phyloP scores from a whole-genome alignment of 2,113 vertebrate genomes.

The Pao palembangensis region DNA sequence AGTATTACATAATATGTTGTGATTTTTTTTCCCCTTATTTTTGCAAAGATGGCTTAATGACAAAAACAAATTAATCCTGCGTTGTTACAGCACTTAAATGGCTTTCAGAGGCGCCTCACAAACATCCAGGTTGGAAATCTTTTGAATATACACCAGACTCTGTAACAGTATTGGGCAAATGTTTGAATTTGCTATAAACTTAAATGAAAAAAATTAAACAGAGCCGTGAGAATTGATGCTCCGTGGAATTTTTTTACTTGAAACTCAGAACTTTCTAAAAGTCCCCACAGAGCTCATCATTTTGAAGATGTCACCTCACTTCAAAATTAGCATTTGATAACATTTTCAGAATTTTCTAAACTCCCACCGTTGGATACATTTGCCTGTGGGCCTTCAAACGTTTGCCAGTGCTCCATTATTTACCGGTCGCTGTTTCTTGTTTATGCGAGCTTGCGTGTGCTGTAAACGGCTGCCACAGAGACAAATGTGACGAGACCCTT shows the following conservation, averaged over 20 bases:
- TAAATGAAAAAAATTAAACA: no score
- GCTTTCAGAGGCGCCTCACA: not conserved
- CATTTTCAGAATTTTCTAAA: no score
- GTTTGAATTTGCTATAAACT: no score
- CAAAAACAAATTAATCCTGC: slow-evolving; percentile 13
- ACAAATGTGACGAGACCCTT: slow-evolving; percentile 28
- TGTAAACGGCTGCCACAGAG: slow-evolving; percentile 22
- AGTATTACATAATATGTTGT: slow-evolving; percentile 36
- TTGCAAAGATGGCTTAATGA: slow-evolving; percentile 20
- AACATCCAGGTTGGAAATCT: not conserved
- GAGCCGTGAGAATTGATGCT: slow-evolving; percentile 1
- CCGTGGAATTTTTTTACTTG: not conserved
- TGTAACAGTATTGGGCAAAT: no score
- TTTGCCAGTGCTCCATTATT: no score
- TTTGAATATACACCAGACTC: not conserved
- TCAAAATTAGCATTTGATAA: not conserved
- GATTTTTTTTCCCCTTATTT: not conserved
- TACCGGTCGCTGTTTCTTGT: no score
- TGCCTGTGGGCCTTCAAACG: no score
- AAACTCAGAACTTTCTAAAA: not conserved
- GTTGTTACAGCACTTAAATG: not conserved
- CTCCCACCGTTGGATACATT: no score
- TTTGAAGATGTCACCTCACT: not conserved
- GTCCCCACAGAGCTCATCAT: not conserved
- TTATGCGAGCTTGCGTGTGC: no score